These are phyloP conservation scores for Macheiramphus alcinus DNA, from an alignment of 2,113 vertebrate genomes.

Conservation along the genomic window DNA sequence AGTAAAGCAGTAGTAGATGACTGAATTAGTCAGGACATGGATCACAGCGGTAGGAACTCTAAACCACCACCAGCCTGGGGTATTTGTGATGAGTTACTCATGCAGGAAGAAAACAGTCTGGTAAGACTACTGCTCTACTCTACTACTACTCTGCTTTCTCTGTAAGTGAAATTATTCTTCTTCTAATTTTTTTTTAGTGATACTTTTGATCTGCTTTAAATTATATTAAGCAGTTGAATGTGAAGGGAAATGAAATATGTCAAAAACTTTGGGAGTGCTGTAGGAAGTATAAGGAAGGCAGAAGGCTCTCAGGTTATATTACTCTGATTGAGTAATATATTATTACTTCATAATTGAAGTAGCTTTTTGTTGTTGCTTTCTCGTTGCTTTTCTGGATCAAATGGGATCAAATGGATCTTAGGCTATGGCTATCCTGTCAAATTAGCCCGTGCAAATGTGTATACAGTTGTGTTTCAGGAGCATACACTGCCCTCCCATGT, in stretches of 20 bases:
- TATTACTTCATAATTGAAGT: not conserved
- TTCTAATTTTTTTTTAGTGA: not conserved
- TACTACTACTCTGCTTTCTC: not conserved
- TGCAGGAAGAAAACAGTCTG: not conserved
- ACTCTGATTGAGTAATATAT: not conserved
- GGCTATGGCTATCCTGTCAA: not conserved
- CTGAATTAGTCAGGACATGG: not conserved
- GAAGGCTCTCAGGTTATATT: not conserved
- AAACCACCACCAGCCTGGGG: not conserved
- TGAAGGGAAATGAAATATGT: not conserved
- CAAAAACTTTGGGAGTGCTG: not conserved
- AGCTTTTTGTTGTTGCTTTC: not conserved
- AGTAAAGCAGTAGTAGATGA: not conserved
- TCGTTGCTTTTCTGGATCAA: not conserved
- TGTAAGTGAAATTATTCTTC: not conserved
- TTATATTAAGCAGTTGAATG: not conserved
- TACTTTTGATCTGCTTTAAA: not conserved
- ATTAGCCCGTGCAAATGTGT: not conserved
- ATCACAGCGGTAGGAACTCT: not conserved
- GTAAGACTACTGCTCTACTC: not conserved
- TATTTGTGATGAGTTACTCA: not conserved
- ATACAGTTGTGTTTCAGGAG: not conserved
- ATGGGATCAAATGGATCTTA: not conserved
- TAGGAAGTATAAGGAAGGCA: not conserved
- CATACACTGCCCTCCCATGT: not conserved